Percentiles rank a stretch among this genome's conserved stretches.
phyloP scores from a whole-genome alignment of 2,888 invertebrate species.

The Ormyrus pomaceus region DNA sequence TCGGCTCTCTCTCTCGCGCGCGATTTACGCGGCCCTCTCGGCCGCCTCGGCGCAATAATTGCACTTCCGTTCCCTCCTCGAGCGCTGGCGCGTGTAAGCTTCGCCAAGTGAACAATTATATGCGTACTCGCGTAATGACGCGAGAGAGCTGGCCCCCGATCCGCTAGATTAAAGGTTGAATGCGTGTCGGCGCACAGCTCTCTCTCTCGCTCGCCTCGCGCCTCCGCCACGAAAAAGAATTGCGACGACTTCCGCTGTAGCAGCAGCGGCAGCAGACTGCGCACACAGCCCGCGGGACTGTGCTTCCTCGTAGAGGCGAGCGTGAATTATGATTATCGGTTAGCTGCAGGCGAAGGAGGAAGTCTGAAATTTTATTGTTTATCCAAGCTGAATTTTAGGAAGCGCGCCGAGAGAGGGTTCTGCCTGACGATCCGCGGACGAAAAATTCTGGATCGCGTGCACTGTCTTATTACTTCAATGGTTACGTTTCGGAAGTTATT shows the following conservation, averaged over 20 bases:
- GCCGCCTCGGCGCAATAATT: background rate
- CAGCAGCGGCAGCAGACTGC: background rate
- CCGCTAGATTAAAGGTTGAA: conserved; percentile 28
- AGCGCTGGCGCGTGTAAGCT: background rate
- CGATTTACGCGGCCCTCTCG: conserved; percentile 27
- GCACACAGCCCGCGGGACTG: background rate
- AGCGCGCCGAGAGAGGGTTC: background rate
- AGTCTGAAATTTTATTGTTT: no score
- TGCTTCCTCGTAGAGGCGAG: no score
- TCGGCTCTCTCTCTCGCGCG: conserved; percentile 17
- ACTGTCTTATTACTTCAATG: no score
- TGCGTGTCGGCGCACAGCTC: background rate
- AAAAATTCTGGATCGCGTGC: no score
- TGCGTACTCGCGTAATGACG: conserved; percentile 30
- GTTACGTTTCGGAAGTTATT: no score
- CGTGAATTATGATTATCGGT: no score
- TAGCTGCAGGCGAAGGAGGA: no score
- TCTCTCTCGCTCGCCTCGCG: no score
- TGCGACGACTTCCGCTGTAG: background rate
- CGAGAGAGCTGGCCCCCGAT: background rate
- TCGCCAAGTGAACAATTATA: conserved; percentile 21
- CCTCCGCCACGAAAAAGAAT: conserved; percentile 11
- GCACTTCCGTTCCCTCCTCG: background rate
- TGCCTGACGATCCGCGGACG: no score
- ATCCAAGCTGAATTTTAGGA: background rate